A percentile compares a stretch with the other conserved stretches of the same genome.
phyloP scores from a whole-genome alignment of 2,888 invertebrate species.

The Dicranocentrus wangi region DNA sequence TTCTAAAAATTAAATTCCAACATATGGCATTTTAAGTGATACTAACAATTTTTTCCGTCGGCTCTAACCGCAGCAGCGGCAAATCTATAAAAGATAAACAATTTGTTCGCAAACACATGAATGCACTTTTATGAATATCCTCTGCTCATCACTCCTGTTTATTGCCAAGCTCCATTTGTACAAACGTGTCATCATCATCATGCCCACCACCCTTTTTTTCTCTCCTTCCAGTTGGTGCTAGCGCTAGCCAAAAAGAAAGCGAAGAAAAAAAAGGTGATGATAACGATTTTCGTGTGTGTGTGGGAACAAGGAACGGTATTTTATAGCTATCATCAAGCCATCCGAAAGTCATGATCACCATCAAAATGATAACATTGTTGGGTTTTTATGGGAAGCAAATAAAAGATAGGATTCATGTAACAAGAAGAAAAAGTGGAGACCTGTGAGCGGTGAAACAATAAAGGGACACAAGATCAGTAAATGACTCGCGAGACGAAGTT shows the following conservation, averaged over 20 bases:
- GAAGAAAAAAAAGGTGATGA: conserved; percentile 58
- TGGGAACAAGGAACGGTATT: conserved; percentile 62
- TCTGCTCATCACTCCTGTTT: conserved; percentile 54
- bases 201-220: conserved; percentile 27
- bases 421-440: conserved; percentile 27
- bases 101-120: conserved; percentile 64
- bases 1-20: neutral
- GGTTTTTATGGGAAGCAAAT: conserved; percentile 57
- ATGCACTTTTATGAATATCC: conserved; percentile 46
- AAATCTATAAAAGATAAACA: conserved; percentile 43
- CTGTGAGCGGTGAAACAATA: conserved; percentile 57
- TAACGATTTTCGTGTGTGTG: conserved; percentile 54
- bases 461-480: conserved; percentile 61
- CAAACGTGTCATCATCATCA: conserved; percentile 58
- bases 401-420: conserved; percentile 44
- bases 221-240: conserved; percentile 48
- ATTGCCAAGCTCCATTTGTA: conserved; percentile 52
- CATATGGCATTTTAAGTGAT: conserved; percentile 21
- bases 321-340: conserved; percentile 62
- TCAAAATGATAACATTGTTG: conserved; percentile 64
- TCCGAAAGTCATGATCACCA: conserved; percentile 63
- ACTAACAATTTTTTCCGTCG: conserved; percentile 6
- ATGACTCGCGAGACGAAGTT: conserved; percentile 44
- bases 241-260: no score
- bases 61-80: conserved; percentile 24